phyloP scores from a whole-genome alignment of 2,888 invertebrate species.

The Drosophila quinaria region DNA sequence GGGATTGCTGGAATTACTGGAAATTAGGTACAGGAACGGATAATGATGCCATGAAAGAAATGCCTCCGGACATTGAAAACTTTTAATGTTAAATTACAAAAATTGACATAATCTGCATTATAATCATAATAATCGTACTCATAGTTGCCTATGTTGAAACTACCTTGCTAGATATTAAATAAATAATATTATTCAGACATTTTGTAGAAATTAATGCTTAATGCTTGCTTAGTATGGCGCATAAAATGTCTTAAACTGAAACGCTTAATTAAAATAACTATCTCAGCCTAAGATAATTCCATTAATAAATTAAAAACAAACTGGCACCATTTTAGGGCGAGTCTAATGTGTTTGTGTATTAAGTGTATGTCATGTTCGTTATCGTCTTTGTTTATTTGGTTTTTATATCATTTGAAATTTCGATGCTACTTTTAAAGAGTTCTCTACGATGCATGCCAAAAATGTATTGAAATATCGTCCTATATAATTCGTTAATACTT shows the following conservation, averaged over 20 bases:
- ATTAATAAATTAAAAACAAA: constrained; percentile 25
- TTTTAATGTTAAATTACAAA: constrained; percentile 27
- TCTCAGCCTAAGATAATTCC: constrained; percentile 26
- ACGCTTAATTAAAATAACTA: constrained; percentile 19
- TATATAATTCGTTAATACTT: constrained; percentile 62
- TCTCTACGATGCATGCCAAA: constrained; percentile 69
- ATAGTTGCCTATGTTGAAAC: constrained; percentile 33
- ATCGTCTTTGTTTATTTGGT: constrained; percentile 16
- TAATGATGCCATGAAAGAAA: constrained; percentile 16
- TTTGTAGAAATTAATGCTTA: constrained; percentile 36
- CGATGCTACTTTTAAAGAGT: constrained; percentile 46
- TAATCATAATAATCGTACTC: constrained; percentile 36
- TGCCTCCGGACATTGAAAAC: constrained; percentile 23
- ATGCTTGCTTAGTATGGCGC: constrained; percentile 51
- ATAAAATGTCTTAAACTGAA: constrained; percentile 27
- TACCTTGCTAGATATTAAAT: constrained; percentile 50
- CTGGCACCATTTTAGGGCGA: constrained; percentile 9
- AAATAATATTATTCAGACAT: constrained; percentile 54
- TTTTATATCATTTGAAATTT: constrained; percentile 35
- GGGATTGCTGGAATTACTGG: constrained; percentile 25
- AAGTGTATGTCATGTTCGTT: constrained; percentile 23
- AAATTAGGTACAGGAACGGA: constrained; percentile 73
- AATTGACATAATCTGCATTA: constrained; percentile 63
- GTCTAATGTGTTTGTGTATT: constrained; percentile 18
- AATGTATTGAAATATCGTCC: constrained; percentile 36